phyloP scores from a whole-genome alignment of 2,888 invertebrate species.

The Cephus pulcher region DNA sequence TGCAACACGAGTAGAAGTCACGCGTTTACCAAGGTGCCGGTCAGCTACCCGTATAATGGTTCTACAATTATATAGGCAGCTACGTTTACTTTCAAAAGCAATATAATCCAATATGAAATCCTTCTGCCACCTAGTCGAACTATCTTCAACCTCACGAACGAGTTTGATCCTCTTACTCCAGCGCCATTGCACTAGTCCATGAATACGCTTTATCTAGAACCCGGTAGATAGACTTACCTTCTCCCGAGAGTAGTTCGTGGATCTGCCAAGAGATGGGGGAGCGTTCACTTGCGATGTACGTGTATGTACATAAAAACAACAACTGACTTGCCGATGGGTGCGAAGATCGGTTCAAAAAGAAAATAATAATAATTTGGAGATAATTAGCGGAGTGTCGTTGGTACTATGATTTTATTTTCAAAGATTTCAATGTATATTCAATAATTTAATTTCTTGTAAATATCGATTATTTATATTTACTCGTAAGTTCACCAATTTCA shows the following conservation, averaged over 20 bases:
- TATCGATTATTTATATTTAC: neutral
- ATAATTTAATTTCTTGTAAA: neutral
- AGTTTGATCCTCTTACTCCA: conserved; percentile 32
- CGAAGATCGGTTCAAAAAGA: neutral
- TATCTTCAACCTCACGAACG: conserved; percentile 44
- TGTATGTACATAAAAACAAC: neutral
- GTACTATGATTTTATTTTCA: neutral
- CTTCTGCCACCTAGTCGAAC: conserved; percentile 30
- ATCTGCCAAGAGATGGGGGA: conserved; percentile 46
- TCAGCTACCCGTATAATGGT: neutral
- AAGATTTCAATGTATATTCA: neutral
- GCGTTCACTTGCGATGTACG: conserved; percentile 11
- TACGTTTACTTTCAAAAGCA: neutral
- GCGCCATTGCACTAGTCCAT: neutral
- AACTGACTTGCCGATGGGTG: neutral
- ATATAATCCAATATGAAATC: neutral
- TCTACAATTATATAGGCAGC: neutral
- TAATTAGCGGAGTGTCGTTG: neutral
- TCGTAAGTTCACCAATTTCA: neutral
- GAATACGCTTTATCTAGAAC: neutral
- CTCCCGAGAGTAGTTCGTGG: conserved; percentile 39
- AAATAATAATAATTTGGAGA: neutral
- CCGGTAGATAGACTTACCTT: conserved; percentile 23
- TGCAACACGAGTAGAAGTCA: neutral
- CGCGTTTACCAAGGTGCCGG: neutral